Conservation (phyloP, 1,140 invertebrate genomes). For the Trichomalopsis sarcophagae region DNA sequence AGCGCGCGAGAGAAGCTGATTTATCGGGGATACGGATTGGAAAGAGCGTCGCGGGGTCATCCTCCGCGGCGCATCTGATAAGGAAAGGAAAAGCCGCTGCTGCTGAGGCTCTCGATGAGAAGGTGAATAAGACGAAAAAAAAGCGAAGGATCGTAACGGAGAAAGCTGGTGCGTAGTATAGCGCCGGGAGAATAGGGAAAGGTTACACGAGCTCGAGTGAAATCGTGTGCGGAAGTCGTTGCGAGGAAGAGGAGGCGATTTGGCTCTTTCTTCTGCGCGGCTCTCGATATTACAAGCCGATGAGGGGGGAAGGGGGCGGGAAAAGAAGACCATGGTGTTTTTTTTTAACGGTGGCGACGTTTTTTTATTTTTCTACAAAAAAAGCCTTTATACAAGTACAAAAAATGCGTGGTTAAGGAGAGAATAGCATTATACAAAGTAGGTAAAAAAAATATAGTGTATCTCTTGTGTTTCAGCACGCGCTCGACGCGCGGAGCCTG, state of each 20-base stretch:
- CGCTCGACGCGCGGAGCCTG: neutral
- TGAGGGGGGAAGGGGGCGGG: neutral
- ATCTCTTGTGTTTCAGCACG: slow-evolving; percentile 30
- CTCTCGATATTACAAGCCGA: neutral
- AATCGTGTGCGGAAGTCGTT: slow-evolving; percentile 37
- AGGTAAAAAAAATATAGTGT: slow-evolving; percentile 66
- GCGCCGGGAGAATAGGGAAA: slow-evolving; percentile 25
- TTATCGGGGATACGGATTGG: neutral
- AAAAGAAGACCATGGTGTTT: neutral
- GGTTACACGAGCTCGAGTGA: slow-evolving; percentile 10
- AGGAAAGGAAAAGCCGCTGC: slow-evolving; percentile 51
- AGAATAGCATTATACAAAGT: slow-evolving; percentile 59
- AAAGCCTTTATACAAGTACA: slow-evolving; percentile 75
- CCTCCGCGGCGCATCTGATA: slow-evolving; percentile 24
- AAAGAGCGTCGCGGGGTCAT: neutral
- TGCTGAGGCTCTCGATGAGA: neutral
- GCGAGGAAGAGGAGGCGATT: slow-evolving; percentile 18
- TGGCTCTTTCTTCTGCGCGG: neutral
- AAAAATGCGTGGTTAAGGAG: slow-evolving; percentile 71
- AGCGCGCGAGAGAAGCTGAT: neutral
- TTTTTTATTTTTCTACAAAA: slow-evolving; percentile 73
- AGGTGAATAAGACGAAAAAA: neutral
- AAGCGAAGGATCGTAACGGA: neutral
- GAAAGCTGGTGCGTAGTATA: neutral
- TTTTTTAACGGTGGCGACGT: slow-evolving; percentile 72